Evolutionary conservation across 2,888 invertebrate species (phyloP), one percentile per base, ranked within the genome.

Genomic region (Patella depressa): DNA sequence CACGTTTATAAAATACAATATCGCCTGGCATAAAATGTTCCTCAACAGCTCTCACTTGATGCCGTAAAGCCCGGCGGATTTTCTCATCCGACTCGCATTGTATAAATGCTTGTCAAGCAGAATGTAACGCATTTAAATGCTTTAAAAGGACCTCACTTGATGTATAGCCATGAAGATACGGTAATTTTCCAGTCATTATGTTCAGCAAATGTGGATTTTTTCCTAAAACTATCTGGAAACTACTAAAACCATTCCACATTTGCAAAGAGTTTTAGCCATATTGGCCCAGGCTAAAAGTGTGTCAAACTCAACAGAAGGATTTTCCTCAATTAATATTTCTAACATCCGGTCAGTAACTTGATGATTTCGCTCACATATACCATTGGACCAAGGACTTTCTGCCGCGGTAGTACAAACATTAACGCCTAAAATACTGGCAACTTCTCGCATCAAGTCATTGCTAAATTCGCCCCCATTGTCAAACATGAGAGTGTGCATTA

Each of bases 381-480:
- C 59, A 65, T 65, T 65, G 9, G 59, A 65, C 59, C 73, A 77
- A 70, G 74, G 72, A n/a, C 74, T 73, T 72, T 45, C 70, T 71
- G 79, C 79, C 45, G 81, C 71, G 55, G 79, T 79, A 17, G 79
- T 79, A 74, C 71, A 79, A 29, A 79, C 59, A 53, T 53, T 34
- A 29, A 80, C 72, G 73, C 77, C 75, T 11, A 79, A 72, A 9
- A 79, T 75, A 34, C 73, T 73, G 17, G 80, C 76, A 14, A 80
- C 71, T 57, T 80, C 78, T n/a, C 74, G 29, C 55, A 74, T 79
- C 65, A 79, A 77, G 34, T 80, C 79, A 29, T 75, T 72, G 71
- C 59, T 72, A 59, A 82, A 24, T 24, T 24, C 24, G 1, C 24
- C 24, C 24, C 24, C 24, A 24, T 24, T 24, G 24, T 24, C 24